Percentiles rank a stretch among this genome's conserved stretches.
phyloP scores from a whole-genome alignment of 2,113 vertebrate species.

The Gavia stellata region DNA sequence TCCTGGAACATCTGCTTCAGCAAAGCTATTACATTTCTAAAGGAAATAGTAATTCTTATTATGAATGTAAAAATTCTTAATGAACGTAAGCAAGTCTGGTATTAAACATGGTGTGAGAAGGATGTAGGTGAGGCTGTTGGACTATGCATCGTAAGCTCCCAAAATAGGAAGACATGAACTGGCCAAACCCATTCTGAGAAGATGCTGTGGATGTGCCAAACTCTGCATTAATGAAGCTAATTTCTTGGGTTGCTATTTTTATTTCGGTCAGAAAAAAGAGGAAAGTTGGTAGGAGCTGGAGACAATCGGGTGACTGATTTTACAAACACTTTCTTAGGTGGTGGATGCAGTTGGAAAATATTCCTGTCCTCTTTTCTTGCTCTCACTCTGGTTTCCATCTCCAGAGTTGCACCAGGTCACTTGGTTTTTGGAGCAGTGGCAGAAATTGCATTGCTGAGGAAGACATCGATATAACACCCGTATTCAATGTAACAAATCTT shows the following conservation, averaged over 20 bases:
- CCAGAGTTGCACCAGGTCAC: neutral
- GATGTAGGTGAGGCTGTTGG: neutral
- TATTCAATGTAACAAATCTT: neutral
- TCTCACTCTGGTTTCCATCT: neutral
- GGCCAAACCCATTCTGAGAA: neutral
- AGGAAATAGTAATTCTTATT: neutral
- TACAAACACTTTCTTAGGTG: neutral
- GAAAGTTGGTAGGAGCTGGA: neutral
- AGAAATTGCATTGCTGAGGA: neutral
- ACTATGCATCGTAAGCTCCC: neutral
- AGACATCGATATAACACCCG: neutral
- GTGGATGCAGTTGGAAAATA: neutral
- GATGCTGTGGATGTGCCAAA: neutral
- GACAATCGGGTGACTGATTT: neutral
- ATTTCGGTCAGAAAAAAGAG: neutral
- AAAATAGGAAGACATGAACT: neutral
- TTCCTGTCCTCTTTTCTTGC: neutral
- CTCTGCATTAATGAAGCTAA: neutral
- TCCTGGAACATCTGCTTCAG: neutral
- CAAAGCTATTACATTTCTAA: neutral
- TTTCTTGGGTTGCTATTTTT: neutral
- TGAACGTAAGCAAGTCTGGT: neutral
- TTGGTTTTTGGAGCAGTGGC: neutral
- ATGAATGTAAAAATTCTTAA: neutral
- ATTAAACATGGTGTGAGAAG: neutral